Conservation (phyloP, 2,113 vertebrate species). For the Martes martes region DNA sequence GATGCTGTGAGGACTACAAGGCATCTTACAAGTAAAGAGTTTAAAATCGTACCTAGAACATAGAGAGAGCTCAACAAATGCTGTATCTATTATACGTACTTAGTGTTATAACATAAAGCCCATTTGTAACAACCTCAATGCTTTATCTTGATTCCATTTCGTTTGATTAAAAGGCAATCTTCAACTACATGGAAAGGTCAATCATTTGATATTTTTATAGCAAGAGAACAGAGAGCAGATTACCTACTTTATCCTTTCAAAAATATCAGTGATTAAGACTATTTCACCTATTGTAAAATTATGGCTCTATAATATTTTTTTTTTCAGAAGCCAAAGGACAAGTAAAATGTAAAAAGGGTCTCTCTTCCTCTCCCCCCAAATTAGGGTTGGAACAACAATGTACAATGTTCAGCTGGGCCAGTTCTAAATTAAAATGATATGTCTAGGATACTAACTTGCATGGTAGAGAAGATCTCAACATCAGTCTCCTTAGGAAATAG, state of each 20-base stretch:
- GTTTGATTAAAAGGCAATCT: slow-evolving; percentile 45
- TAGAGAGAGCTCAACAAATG: not conserved
- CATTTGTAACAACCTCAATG: slow-evolving; percentile 24
- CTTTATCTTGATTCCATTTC: slow-evolving; percentile 33
- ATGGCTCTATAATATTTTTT: not conserved
- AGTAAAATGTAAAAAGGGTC: not conserved
- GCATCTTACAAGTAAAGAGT: not conserved
- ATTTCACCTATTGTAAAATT: not conserved
- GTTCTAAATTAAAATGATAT: slow-evolving; percentile 66
- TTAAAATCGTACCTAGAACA: not conserved
- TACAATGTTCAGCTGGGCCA: slow-evolving; percentile 21
- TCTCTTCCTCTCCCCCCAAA: not conserved
- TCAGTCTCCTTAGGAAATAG: slow-evolving; percentile 28
- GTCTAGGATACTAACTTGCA: slow-evolving; percentile 60
- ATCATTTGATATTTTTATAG: not conserved
- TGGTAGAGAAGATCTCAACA: slow-evolving; percentile 44
- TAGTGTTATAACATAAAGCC: not conserved
- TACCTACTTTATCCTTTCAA: slow-evolving; percentile 9
- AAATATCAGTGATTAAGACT: slow-evolving; percentile 7
- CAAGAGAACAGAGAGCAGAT: not conserved
- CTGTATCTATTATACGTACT: not conserved
- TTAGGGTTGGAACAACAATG: not conserved
- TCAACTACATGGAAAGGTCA: slow-evolving; percentile 33
- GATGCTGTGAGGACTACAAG: not conserved
- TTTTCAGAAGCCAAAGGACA: not conserved